phyloP scores from a whole-genome alignment of 2,113 vertebrate species.

The Echinops telfairi region DNA sequence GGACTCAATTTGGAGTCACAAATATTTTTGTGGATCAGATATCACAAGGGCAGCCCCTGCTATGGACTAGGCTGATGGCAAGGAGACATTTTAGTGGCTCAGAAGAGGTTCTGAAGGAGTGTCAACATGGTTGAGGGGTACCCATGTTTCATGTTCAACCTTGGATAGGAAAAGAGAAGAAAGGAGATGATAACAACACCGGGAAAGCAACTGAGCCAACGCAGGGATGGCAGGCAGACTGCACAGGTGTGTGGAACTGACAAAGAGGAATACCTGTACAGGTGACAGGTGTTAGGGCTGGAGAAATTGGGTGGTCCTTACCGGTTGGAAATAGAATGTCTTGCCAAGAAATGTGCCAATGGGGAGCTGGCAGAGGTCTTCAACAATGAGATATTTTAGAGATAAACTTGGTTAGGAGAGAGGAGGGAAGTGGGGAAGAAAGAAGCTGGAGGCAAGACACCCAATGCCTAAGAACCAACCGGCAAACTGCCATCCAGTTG shows the following conservation, averaged over 20 bases:
- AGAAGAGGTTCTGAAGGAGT: neutral
- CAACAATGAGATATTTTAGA: neutral
- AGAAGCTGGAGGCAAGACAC: neutral
- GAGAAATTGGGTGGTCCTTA: rapidly evolving
- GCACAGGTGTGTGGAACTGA: neutral
- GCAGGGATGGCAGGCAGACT: rapidly evolving
- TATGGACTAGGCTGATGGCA: neutral
- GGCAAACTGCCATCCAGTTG: no score
- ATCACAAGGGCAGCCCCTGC: neutral
- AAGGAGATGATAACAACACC: neutral
- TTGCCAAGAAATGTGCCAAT: neutral
- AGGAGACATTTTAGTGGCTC: neutral
- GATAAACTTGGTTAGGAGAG: neutral
- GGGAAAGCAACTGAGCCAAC: neutral
- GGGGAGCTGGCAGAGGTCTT: neutral
- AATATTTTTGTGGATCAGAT: neutral
- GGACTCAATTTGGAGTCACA: neutral
- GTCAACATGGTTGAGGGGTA: neutral
- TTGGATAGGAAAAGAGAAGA: neutral
- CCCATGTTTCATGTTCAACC: neutral
- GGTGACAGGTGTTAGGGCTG: rapidly evolving
- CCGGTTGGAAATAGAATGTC: neutral
- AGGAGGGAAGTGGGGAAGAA: neutral
- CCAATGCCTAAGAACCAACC: neutral
- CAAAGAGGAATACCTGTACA: neutral